Evolutionary conservation across 2,113 vertebrate genomes (phyloP), one percentile per base, ranked within the genome.

Genomic region (Gadus chalcogrammus): DNA sequence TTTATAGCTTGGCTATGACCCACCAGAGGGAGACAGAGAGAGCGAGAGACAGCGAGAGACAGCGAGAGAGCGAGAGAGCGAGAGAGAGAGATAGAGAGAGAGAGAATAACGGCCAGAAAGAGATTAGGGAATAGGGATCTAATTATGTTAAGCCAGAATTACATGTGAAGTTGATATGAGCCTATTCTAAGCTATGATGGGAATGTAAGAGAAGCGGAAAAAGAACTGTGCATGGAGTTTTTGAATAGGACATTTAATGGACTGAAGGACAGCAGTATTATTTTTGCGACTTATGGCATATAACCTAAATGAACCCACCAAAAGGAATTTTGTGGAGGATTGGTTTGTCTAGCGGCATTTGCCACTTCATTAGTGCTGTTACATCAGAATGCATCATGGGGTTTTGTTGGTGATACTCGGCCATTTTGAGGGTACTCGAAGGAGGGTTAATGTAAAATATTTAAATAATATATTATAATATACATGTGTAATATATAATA

Each of bases 61-160:
- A 11, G 42, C 5, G 42, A 48, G 42, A 48, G 7, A 48, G 42
- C 5, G 7, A 48, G 42, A 48, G 7, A 48, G 42, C 5, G 7
- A 48, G 42, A 48, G 71, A 71, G 73, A 48, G 71, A 71, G 73
- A 48, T 3, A 48, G 7, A 48, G 42, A 3, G 7, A 48, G 42
- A 48, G 71, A 71, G 73, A 48, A 48, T 48, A 48, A 48, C 42
- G 7, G 42, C 42, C 42, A 60, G 28, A 61, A 35, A 70, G 74
- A 69, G 59, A 65, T 62, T 70, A 66, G 27, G 7, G 64, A 60
- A 65, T 18, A 68, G 71, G 68, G 67, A 76, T 87, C 81, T 87
- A 84, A 88, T 79, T 88, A 84, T 85, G 84, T 84, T 89, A 84
- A 88, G 76, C 80, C 87, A 86, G 42, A 87, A 84, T 88, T 85